Percentiles rank a stretch among this genome's conserved stretches.
These are phyloP conservation scores for Pelochelys cantorii DNA, from an alignment of 2,797 vertebrate genomes.

Conservation along the genomic window DNA sequence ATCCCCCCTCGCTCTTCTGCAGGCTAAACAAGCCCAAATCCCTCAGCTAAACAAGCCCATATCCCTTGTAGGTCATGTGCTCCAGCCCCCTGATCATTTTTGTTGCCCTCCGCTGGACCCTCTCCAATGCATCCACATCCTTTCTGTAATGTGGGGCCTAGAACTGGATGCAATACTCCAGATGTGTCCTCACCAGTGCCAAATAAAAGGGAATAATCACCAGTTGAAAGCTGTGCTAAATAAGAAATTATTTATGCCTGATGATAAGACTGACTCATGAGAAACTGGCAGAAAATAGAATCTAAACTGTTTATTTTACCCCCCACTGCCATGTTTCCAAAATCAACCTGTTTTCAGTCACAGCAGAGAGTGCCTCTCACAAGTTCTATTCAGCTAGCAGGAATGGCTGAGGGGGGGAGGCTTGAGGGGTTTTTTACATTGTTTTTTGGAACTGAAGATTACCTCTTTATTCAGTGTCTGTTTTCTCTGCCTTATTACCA, in stretches of 20 bases:
- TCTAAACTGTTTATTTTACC: not conserved
- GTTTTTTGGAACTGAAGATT: not conserved
- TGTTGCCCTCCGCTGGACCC: too few species aligned
- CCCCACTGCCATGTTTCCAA: not conserved
- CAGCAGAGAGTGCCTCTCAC: not conserved
- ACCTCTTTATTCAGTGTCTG: not conserved
- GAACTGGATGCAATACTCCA: too few species aligned
- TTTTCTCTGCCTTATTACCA: conserved; percentile 48
- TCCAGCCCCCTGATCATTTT: too few species aligned
- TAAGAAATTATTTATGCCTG: accelerated
- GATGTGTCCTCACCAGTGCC: too few species aligned
- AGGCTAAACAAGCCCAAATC: too few species aligned
- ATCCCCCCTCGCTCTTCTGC: too few species aligned
- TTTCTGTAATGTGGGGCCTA: too few species aligned
- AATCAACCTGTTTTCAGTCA: not conserved
- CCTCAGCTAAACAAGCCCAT: too few species aligned
- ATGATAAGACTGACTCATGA: not conserved
- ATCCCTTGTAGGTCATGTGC: too few species aligned
- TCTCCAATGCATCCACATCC: too few species aligned
- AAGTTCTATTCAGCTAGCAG: not conserved
- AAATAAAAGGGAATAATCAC: too few species aligned
- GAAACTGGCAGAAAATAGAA: not conserved
- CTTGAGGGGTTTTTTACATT: not conserved
- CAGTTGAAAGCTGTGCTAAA: not conserved
- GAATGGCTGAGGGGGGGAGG: not conserved